Evolutionary conservation across 1,140 invertebrate species (phyloP).

Genomic region (Cylas formicarius): DNA sequence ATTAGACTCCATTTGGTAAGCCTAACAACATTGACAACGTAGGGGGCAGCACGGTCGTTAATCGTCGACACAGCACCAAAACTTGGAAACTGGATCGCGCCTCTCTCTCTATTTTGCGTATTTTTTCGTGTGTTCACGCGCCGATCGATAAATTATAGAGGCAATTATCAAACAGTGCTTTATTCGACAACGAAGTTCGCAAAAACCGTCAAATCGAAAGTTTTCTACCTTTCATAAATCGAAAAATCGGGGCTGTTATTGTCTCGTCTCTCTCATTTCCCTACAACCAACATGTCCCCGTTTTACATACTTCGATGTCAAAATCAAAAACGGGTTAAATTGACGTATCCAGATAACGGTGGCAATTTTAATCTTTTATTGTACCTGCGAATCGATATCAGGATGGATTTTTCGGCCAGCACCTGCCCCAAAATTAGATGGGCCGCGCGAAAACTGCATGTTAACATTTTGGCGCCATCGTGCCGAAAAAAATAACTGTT

Average conservation of each 20-base stretch:
- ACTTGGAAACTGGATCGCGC: background rate
- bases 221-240: background rate
- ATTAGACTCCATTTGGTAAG: conserved; percentile 47
- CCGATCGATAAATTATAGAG: conserved; percentile 13
- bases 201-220: background rate
- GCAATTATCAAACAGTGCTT: conserved; percentile 5
- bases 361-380: background rate
- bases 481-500: background rate
- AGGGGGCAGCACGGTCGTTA: conserved; percentile 49
- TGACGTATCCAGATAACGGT: background rate
- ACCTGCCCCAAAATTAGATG: too few relatives aligned
- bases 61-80: conserved; percentile 27
- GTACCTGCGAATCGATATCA: background rate
- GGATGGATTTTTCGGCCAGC: background rate
- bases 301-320: too few relatives aligned
- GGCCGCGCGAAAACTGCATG: too few relatives aligned
- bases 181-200: background rate
- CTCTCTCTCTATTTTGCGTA: conserved; percentile 14
- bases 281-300: conserved; percentile 4
- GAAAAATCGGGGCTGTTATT: background rate
- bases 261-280: conserved; percentile 3
- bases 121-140: conserved; percentile 12
- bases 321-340: too few relatives aligned
- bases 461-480: conserved; percentile 6
- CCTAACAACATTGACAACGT: conserved; percentile 62